Evolutionary conservation across 2,888 invertebrate species (phyloP).

Genomic region (Dolichomitus sp.): DNA sequence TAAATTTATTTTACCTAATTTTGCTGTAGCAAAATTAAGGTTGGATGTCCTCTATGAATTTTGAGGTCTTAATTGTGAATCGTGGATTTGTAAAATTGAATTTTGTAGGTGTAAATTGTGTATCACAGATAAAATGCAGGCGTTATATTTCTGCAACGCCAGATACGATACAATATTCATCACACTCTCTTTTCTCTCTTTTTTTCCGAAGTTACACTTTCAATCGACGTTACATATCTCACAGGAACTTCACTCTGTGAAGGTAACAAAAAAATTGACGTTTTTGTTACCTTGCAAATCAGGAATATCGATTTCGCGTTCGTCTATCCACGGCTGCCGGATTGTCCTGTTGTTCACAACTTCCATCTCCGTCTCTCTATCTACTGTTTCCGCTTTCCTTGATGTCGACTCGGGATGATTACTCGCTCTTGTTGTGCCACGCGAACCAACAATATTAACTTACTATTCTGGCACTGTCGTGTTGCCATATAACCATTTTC

Average conservation of each 20-base stretch:
- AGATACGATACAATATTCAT: no score
- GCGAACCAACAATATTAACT: slow-evolving; percentile 23
- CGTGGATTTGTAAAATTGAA: no score
- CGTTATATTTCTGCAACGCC: no score
- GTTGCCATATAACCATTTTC: slow-evolving; percentile 26
- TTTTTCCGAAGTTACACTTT: neutral
- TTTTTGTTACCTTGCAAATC: slow-evolving; percentile 24
- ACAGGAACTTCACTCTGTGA: neutral
- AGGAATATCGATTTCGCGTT: slow-evolving; percentile 47
- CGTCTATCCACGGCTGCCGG: slow-evolving; percentile 3
- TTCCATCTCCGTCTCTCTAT: slow-evolving; percentile 42
- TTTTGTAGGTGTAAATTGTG: no score
- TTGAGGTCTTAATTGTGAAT: no score
- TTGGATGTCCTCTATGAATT: no score
- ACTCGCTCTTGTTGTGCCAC: slow-evolving; percentile 30
- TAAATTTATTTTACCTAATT: no score
- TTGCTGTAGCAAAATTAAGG: no score
- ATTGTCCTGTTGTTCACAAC: slow-evolving; percentile 47
- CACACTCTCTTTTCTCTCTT: neutral
- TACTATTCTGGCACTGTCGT: neutral
- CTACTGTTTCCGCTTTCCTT: slow-evolving; percentile 32
- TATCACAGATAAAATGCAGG: no score
- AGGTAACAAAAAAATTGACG: neutral
- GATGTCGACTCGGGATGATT: slow-evolving; percentile 38
- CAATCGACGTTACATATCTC: neutral